These are phyloP conservation scores for Stramonita haemastoma DNA, from an alignment of 2,888 invertebrate genomes.

Conservation along the genomic window DNA sequence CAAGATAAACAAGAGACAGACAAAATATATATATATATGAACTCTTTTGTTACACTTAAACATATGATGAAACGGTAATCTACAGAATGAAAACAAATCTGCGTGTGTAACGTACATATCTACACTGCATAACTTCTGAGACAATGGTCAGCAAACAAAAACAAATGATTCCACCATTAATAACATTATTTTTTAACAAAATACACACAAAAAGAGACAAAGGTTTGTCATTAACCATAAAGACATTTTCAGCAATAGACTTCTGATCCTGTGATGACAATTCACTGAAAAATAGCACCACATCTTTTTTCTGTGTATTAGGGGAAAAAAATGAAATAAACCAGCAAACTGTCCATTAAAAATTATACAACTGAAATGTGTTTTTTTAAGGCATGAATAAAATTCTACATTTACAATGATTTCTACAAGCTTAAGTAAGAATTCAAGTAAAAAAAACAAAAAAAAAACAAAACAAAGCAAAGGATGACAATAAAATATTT, in stretches of 20 bases:
- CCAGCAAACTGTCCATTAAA: background rate
- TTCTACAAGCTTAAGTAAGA: background rate
- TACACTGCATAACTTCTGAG: background rate
- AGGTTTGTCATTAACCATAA: background rate
- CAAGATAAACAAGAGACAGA: conserved; percentile 3
- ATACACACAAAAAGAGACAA: background rate
- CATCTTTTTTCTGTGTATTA: background rate
- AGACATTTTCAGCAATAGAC: background rate
- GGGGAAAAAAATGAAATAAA: background rate
- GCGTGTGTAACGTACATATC: too few species aligned
- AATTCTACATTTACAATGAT: background rate
- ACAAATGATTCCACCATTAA: too few species aligned
- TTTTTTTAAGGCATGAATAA: background rate
- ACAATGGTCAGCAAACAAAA: background rate
- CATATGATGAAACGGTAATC: background rate
- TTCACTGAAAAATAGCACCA: background rate
- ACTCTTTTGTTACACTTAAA: background rate
- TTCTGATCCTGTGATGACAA: background rate
- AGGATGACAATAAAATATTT: background rate
- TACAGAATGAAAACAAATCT: background rate
- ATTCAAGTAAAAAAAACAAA: background rate
- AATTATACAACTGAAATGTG: background rate
- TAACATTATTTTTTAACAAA: background rate
- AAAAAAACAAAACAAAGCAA: background rate
- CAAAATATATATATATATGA: background rate